A percentile compares a stretch with the other conserved stretches of the same genome.
These are phyloP conservation scores for Heterohyrax brucei DNA, from an alignment of 2,797 vertebrate species.

Conservation along the genomic window DNA sequence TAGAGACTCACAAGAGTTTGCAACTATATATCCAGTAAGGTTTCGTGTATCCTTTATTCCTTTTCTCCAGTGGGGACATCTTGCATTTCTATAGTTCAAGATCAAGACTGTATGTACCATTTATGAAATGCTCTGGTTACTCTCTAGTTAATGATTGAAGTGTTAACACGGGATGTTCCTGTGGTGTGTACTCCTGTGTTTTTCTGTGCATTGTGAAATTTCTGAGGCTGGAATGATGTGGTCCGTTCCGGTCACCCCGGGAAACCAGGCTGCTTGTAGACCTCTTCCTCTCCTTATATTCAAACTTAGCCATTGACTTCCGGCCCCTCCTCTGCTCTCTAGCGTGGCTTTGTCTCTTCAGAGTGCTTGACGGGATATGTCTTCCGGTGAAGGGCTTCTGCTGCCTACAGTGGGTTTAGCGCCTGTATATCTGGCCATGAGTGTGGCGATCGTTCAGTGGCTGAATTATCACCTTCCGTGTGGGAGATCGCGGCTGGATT, in stretches of 20 bases:
- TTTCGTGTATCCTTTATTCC: not conserved
- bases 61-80: not conserved
- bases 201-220: fast-evolving
- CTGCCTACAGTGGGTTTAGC: not conserved
- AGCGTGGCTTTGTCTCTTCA: not conserved
- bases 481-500: not conserved
- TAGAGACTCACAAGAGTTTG: not conserved
- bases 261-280: not conserved
- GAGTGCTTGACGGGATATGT: not conserved
- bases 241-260: not conserved
- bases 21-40: not conserved
- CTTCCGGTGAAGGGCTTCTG: fast-evolving
- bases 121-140: not conserved
- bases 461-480: not conserved
- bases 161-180: fast-evolving
- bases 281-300: not conserved
- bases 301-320: not conserved
- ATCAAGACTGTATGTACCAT: fast-evolving
- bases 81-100: too few species aligned
- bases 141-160: not conserved
- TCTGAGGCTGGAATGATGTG: not conserved
- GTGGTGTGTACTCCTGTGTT: fast-evolving
- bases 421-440: not conserved
- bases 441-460: not conserved
- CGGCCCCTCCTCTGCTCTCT: not conserved